These are phyloP conservation scores for Ernsta delagoae DNA, from an alignment of 2,888 invertebrate genomes.

Conservation along the genomic window DNA sequence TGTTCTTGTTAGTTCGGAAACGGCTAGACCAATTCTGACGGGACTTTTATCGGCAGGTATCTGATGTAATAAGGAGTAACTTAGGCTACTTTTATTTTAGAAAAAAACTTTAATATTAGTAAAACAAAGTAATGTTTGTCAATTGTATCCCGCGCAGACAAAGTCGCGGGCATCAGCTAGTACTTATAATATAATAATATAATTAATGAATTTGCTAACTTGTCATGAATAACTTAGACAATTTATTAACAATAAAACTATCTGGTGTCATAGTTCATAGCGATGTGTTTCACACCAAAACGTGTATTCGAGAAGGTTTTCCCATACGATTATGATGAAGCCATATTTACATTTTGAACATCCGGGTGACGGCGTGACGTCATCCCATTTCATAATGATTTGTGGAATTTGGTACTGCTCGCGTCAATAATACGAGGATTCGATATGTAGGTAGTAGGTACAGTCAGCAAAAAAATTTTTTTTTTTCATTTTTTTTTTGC, in stretches of 20 bases:
- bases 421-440: constrained; percentile 3
- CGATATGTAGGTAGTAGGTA: neutral
- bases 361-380: constrained; percentile 3
- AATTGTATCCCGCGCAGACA: no score
- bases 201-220: no score
- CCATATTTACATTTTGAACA: neutral
- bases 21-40: no score
- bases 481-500: neutral
- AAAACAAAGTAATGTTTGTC: no score
- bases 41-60: no score
- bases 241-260: neutral
- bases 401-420: constrained; percentile 9
- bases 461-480: neutral
- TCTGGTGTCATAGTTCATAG: constrained; percentile 5
- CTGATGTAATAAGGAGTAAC: no score
- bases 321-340: neutral
- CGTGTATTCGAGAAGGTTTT: neutral
- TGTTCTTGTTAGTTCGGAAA: no score
- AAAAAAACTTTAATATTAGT: no score
- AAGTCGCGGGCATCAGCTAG: no score
- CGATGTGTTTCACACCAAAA: neutral
- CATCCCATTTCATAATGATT: neutral
- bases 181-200: no score
- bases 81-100: no score
- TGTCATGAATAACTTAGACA: neutral